Evolutionary conservation across 2,888 invertebrate genomes (phyloP).

Genomic region (Galerucella nymphaeae): DNA sequence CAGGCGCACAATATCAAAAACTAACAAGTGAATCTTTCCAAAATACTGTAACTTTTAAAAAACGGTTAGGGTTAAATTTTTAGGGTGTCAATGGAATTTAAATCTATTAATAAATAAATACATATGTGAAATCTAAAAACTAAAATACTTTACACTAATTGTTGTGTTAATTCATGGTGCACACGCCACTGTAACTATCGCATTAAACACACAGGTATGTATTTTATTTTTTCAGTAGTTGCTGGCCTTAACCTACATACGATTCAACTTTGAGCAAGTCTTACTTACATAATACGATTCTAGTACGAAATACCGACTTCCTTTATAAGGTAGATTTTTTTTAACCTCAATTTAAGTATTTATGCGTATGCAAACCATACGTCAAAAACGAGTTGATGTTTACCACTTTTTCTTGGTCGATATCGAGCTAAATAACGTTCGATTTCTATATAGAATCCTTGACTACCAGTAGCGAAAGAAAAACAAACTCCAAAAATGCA

Average conservation of each 20-base stretch:
- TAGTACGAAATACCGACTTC: conserved; percentile 59
- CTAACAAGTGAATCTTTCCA: too few relatives aligned
- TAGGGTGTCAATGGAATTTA: too few relatives aligned
- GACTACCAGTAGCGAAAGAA: neutral
- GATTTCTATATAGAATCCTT: conserved; percentile 6
- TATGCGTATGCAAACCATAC: conserved; percentile 40
- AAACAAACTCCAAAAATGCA: neutral
- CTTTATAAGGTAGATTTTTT: conserved; percentile 56
- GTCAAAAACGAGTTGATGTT: conserved; percentile 29
- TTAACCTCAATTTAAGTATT: conserved; percentile 53
- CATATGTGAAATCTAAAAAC: too few relatives aligned
- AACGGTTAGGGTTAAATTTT: too few relatives aligned
- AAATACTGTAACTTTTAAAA: too few relatives aligned
- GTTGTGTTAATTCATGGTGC: neutral
- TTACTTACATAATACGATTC: conserved; percentile 56
- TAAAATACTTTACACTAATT: neutral
- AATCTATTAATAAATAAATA: too few relatives aligned
- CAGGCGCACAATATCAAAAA: too few relatives aligned
- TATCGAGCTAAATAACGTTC: neutral
- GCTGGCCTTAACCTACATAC: conserved; percentile 61
- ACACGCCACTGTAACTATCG: conserved; percentile 10
- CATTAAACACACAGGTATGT: conserved; percentile 25
- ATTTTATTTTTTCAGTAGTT: conserved; percentile 42
- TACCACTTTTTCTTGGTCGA: neutral
- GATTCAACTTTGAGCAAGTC: conserved; percentile 56